These are phyloP conservation scores for Tribolium castaneum DNA, from an alignment of 1,140 invertebrate genomes.

Conservation along the genomic window DNA sequence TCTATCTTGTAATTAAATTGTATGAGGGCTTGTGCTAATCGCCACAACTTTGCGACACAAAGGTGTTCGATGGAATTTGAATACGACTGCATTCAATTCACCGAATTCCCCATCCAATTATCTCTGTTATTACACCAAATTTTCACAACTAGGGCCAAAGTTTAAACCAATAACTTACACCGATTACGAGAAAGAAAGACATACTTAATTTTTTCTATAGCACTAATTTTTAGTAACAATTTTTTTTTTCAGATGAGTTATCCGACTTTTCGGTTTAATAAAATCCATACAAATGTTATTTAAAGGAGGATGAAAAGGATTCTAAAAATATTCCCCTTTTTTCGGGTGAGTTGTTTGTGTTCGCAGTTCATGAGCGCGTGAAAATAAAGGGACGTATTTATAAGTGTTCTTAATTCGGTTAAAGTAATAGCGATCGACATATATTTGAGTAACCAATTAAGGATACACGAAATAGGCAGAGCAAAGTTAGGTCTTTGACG, in stretches of 20 bases:
- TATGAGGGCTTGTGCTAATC: conserved; percentile 5
- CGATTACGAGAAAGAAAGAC: too few relatives aligned
- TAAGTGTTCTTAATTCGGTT: conserved; percentile 1
- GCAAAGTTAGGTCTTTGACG: conserved; percentile 32
- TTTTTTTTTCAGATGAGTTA: too few relatives aligned
- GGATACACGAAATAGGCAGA: conserved; percentile 37
- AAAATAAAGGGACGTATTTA: not conserved
- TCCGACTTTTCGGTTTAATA: too few relatives aligned
- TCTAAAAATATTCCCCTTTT: conserved; percentile 2
- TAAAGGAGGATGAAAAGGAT: too few relatives aligned
- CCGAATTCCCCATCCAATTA: not conserved
- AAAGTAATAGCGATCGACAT: conserved; percentile 28
- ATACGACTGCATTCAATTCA: not conserved
- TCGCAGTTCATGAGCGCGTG: too few relatives aligned
- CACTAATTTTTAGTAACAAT: too few relatives aligned
- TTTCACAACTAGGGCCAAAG: too few relatives aligned
- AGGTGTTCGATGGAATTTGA: conserved; percentile 22
- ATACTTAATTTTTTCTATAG: too few relatives aligned
- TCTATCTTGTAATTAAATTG: conserved; percentile 22
- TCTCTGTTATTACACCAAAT: too few relatives aligned
- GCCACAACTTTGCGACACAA: not conserved
- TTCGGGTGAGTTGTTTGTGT: too few relatives aligned
- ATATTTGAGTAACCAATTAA: conserved; percentile 39
- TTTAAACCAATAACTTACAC: too few relatives aligned
- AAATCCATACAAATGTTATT: too few relatives aligned